These are phyloP conservation scores for Alitta virens DNA, from an alignment of 2,888 invertebrate genomes.

Conservation along the genomic window DNA sequence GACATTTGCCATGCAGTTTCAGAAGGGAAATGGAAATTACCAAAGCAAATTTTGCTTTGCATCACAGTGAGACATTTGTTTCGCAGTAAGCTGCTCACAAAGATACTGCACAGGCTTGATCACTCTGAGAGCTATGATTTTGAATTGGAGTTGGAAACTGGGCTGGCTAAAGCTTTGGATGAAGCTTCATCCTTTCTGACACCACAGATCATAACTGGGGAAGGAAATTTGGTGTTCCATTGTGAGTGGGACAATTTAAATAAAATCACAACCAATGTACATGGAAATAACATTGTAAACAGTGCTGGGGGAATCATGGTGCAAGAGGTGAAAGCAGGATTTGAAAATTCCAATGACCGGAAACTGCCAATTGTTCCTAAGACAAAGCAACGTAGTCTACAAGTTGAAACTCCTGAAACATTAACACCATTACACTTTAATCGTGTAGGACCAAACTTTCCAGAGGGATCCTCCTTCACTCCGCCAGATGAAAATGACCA, in stretches of 20 bases:
- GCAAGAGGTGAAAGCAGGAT: constrained; percentile 13
- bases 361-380: too few relatives aligned
- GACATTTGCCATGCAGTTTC: constrained; percentile 1
- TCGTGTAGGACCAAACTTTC: constrained; percentile 1
- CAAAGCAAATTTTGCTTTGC: constrained; percentile 8
- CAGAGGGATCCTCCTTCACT: background rate
- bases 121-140: constrained; percentile 3
- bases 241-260: constrained; percentile 10
- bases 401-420: too few relatives aligned
- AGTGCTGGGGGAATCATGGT: constrained; percentile 6
- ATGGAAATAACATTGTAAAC: constrained; percentile 1
- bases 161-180: background rate
- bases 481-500: background rate
- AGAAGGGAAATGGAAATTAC: background rate
- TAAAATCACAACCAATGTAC: background rate
- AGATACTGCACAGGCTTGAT: background rate
- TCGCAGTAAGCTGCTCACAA: constrained; percentile 1
- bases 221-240: background rate
- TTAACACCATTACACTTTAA: background rate
- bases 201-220: background rate
- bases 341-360: too few relatives aligned
- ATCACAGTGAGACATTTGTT: background rate
- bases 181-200: background rate
- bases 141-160: background rate
- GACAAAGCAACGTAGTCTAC: too few relatives aligned